These are phyloP conservation scores for Acanthosepion pharaonis DNA, from an alignment of 2,888 invertebrate species.

Conservation along the genomic window DNA sequence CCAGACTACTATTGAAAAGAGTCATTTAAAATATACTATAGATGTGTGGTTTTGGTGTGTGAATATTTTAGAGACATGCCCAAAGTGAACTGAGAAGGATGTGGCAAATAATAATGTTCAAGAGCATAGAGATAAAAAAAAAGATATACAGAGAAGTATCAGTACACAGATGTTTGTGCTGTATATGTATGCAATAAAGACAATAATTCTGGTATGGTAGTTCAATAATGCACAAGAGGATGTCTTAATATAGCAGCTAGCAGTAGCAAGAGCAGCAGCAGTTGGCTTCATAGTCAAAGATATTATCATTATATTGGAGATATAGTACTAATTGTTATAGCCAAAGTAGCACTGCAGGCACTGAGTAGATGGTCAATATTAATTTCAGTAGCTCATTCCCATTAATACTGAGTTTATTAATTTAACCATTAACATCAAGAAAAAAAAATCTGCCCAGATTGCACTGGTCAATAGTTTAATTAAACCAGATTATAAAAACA, in stretches of 20 bases:
- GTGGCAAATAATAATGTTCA: neutral
- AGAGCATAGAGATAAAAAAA: neutral
- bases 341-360: too few relatives aligned
- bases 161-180: neutral
- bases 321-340: neutral
- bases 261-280: neutral
- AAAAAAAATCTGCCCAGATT: too few relatives aligned
- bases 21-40: neutral
- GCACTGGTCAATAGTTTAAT: too few relatives aligned
- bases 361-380: too few relatives aligned
- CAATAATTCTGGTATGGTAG: neutral
- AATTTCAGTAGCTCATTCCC: too few relatives aligned
- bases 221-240: neutral
- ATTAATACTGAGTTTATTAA: too few relatives aligned
- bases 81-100: neutral
- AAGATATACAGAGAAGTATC: neutral
- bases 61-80: neutral
- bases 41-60: neutral
- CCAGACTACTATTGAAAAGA: neutral
- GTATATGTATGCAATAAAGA: neutral
- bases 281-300: neutral
- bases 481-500: too few relatives aligned
- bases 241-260: neutral
- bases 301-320: neutral
- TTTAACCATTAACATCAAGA: too few relatives aligned